Evolutionary conservation across 2,888 invertebrate genomes (phyloP).

Genomic region (Teinopalpus imperialis): DNA sequence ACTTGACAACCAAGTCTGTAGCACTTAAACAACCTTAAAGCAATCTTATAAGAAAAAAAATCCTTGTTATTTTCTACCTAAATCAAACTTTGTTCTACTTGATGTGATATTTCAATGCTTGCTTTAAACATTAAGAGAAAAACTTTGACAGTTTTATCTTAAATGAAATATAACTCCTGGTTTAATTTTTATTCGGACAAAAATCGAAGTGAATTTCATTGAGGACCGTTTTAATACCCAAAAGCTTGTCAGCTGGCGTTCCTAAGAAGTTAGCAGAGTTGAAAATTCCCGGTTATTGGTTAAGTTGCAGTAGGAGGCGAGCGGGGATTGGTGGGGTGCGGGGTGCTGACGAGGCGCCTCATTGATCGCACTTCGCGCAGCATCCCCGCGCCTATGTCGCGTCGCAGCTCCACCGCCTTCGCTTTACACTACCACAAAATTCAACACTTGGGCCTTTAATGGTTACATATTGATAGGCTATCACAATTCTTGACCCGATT

Average conservation of each 20-base stretch:
- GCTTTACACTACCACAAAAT: constrained; percentile 53
- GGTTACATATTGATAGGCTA: constrained; percentile 47
- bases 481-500: constrained; percentile 39
- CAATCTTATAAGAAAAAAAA: too few species aligned
- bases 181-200: too few species aligned
- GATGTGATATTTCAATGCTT: too few species aligned
- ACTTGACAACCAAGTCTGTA: too few species aligned
- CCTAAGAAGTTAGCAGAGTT: constrained; percentile 39
- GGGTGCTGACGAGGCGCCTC: constrained; percentile 56
- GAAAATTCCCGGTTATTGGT: constrained; percentile 59
- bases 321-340: constrained; percentile 35
- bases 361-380: constrained; percentile 75
- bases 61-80: too few species aligned
- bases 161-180: too few species aligned
- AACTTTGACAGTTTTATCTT: too few species aligned
- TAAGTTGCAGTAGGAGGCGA: constrained; percentile 40
- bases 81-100: too few species aligned
- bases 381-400: constrained; percentile 54
- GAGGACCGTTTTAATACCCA: constrained; percentile 5
- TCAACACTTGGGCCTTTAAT: constrained; percentile 52
- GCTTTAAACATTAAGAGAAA: too few species aligned
- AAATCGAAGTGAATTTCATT: background rate
- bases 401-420: constrained; percentile 53
- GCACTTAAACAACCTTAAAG: too few species aligned
- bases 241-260: constrained; percentile 17